phyloP scores from a whole-genome alignment of 2,113 vertebrate species.

The Aegotheles bennettii region DNA sequence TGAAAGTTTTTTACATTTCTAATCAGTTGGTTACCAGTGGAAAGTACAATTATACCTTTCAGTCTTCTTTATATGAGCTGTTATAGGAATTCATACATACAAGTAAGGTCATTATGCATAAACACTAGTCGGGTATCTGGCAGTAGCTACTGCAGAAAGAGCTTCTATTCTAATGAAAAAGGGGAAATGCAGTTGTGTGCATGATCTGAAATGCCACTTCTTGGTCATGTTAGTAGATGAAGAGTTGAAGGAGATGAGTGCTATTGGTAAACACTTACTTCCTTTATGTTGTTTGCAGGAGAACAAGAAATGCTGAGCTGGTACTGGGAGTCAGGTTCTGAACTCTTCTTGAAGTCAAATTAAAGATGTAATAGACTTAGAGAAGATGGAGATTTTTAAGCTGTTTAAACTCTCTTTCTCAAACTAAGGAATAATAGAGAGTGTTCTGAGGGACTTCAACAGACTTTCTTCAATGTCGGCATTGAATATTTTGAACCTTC shows the following conservation, averaged over 20 bases:
- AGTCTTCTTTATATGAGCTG: neutral
- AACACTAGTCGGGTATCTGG: fast-evolving
- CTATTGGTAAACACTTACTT: neutral
- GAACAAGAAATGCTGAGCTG: neutral
- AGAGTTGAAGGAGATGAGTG: neutral
- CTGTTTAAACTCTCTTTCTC: neutral
- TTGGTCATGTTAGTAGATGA: neutral
- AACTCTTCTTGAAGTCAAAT: neutral
- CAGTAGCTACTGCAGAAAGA: neutral
- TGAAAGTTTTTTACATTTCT: neutral
- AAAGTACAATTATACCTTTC: neutral
- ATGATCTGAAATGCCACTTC: neutral
- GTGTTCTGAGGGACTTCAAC: neutral
- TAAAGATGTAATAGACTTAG: neutral
- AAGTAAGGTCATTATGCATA: neutral
- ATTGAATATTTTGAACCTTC: neutral
- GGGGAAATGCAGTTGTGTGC: neutral
- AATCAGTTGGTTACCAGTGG: neutral
- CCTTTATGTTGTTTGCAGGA: neutral
- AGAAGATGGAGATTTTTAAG: neutral
- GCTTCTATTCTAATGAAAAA: neutral
- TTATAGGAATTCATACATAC: neutral
- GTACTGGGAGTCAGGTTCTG: neutral
- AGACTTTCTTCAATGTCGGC: neutral
- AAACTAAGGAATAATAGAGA: neutral